Evolutionary conservation across 2,888 invertebrate species (phyloP), one percentile per base, ranked within the genome.

Genomic region (Cepaea hortensis): DNA sequence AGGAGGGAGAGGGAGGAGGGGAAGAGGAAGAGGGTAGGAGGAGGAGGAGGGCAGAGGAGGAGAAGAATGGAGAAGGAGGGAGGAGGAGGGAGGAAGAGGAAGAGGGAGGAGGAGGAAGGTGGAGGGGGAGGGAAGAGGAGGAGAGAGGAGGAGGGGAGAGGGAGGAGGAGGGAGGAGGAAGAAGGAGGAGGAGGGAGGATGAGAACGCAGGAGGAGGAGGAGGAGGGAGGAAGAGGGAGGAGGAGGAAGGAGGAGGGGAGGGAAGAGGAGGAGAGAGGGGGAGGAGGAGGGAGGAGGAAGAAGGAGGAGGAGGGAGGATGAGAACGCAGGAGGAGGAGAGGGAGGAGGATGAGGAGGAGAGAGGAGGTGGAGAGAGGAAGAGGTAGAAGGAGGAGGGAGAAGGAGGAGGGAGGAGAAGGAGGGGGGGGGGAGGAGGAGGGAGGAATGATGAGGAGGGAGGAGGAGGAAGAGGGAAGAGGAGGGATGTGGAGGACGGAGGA

Each of bases 21-120:
- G 70, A 85, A 81, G 81, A 48, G 68, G 76, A 82, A 75, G 76
- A 76, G 76, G 70, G 7, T 70, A 35, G 62, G 48, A 35, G 50
- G 48, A 65, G 35, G 75, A 73, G 62, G 23, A n/a, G 35, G 75
- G 73, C 61, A 62, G 46, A 85, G 62, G 23, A 73, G 50, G 35
- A 68, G 80, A 72, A n/a, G 68, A 80, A 72, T 35, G 68, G 70
- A 80, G 23, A 80, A 48, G 50, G 80, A 80, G 23, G 20, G 61
- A 80, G 70, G 80, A 80, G 70, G 55, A 85, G 85, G 70, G 48
- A 80, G 80, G 70, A 50, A 72, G 85, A 80, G 55, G 80, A 70
- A 80, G 70, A 80, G 80, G 23, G 70, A 68, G 80, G 70, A 48
- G n/a, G 79, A 68, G 13, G n/a, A 79, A 73, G 6, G 48, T 48